Evolutionary conservation across 2,797 vertebrate species (phyloP).

Genomic region (Macrochelys suwanniensis): DNA sequence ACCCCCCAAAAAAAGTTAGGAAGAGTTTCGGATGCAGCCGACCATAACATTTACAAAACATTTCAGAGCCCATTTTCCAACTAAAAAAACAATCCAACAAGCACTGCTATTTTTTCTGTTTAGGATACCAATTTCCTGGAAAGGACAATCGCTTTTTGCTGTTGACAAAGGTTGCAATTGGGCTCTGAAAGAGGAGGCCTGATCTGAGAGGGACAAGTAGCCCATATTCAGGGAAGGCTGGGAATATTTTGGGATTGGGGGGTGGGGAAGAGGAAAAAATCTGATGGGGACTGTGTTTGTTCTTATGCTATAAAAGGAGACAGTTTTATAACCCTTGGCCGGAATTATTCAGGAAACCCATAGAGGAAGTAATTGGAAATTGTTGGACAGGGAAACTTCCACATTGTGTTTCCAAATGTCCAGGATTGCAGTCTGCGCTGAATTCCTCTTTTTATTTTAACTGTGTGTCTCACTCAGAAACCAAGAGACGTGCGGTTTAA

Average conservation of each 20-base stretch:
- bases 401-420: conserved; percentile 28
- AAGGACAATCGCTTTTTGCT: conserved; percentile 65
- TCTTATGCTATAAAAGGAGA: not conserved
- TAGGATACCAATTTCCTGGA: conserved; percentile 78
- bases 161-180: conserved; percentile 77
- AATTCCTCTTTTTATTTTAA: conserved; percentile 11
- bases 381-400: conserved; percentile 61
- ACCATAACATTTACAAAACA: conserved; percentile 72
- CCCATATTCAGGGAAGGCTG: fast-evolving
- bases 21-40: conserved; percentile 54
- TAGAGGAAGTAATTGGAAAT: conserved; percentile 69
- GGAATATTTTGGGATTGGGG: not conserved
- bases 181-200: not conserved
- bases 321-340: not conserved
- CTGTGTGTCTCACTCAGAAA: not conserved
- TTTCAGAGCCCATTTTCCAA: conserved; percentile 50
- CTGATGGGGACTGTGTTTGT: not conserved
- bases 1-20: conserved; percentile 1
- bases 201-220: not conserved
- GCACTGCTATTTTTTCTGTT: conserved; percentile 16
- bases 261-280: not conserved
- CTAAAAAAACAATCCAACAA: not conserved
- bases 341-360: conserved; percentile 67
- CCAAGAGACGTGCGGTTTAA: not conserved
- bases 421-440: fast-evolving